Percentiles rank a stretch among this genome's conserved stretches.
These are phyloP conservation scores for Tiliqua scincoides DNA, from an alignment of 2,113 vertebrate species.

Conservation along the genomic window DNA sequence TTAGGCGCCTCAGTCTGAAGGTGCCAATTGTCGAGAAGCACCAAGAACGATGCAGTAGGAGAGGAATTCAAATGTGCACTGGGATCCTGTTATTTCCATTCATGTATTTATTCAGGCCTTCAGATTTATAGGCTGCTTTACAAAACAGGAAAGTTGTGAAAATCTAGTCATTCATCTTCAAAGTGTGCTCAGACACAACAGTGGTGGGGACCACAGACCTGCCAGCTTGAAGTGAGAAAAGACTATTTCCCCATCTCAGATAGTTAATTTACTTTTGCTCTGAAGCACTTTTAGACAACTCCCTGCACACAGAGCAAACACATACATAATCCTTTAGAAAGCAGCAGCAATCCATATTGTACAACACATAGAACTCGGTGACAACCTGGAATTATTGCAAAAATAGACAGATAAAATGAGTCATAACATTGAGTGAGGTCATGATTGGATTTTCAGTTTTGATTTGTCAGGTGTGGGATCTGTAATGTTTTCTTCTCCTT, in stretches of 20 bases:
- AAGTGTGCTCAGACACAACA: background rate
- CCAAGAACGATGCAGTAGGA: background rate
- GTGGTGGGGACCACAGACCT: slow-evolving; percentile 5
- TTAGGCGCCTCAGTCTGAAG: slow-evolving; percentile 38
- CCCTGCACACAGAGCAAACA: slow-evolving; percentile 15
- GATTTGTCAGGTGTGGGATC: background rate
- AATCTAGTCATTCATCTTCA: slow-evolving; percentile 30
- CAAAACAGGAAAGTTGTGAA: slow-evolving; percentile 27
- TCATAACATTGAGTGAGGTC: background rate
- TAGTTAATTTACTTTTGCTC: slow-evolving; percentile 18
- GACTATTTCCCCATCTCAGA: background rate
- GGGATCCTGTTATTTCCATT: background rate
- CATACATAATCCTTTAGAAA: slow-evolving; percentile 24
- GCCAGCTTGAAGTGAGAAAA: slow-evolving; percentile 10
- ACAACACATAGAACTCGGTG: slow-evolving; percentile 38
- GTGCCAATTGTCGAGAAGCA: slow-evolving; percentile 24
- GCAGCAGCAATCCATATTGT: slow-evolving; percentile 37
- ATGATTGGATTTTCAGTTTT: background rate
- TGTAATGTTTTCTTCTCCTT: background rate
- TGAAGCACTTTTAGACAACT: background rate
- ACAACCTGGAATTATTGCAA: slow-evolving; percentile 56
- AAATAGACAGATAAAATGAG: slow-evolving; percentile 41
- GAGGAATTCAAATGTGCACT: background rate
- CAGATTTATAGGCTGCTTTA: slow-evolving; percentile 27
- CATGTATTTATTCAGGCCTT: slow-evolving; percentile 7